phyloP scores from a whole-genome alignment of 1,140 invertebrate genomes.

The Thrips palmi region DNA sequence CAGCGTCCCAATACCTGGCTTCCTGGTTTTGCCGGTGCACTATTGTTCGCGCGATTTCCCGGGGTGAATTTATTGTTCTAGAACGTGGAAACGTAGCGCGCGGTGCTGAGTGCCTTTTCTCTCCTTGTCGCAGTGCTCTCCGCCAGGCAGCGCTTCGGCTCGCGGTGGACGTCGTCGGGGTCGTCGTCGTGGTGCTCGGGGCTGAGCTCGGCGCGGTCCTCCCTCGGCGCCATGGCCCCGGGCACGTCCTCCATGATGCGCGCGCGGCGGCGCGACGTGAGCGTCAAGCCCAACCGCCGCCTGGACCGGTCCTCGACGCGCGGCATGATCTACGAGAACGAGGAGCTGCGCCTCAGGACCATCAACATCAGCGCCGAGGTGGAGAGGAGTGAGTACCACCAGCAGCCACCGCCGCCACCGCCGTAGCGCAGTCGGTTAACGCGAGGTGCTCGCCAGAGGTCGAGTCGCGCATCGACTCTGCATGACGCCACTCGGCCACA shows the following conservation, averaged over 20 bases:
- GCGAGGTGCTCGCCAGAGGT: neutral
- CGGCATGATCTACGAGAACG: constrained; percentile 80
- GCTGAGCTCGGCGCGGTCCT: neutral
- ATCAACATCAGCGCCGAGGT: constrained; percentile 88
- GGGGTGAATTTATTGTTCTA: too few relatives aligned
- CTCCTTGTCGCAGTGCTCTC: too few relatives aligned
- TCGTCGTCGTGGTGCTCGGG: constrained; percentile 5
- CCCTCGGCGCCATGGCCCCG: constrained; percentile 13
- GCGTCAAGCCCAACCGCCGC: constrained; percentile 51
- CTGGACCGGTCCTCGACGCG: constrained; percentile 67
- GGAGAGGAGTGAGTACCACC: constrained; percentile 48
- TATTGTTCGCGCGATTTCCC: too few relatives aligned
- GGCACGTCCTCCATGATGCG: constrained; percentile 36
- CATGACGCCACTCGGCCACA: too few relatives aligned
- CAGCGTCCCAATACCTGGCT: too few relatives aligned
- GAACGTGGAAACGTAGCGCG: too few relatives aligned
- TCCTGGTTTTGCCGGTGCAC: too few relatives aligned
- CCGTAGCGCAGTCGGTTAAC: neutral
- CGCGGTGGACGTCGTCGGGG: neutral
- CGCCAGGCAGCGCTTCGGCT: neutral
- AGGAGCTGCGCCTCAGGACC: constrained; percentile 70
- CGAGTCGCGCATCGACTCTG: too few relatives aligned
- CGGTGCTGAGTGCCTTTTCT: too few relatives aligned
- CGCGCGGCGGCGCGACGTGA: constrained; percentile 44
- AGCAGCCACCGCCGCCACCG: neutral